These are phyloP conservation scores for Nothura maculosa DNA, from an alignment of 2,797 vertebrate genomes.

Conservation along the genomic window DNA sequence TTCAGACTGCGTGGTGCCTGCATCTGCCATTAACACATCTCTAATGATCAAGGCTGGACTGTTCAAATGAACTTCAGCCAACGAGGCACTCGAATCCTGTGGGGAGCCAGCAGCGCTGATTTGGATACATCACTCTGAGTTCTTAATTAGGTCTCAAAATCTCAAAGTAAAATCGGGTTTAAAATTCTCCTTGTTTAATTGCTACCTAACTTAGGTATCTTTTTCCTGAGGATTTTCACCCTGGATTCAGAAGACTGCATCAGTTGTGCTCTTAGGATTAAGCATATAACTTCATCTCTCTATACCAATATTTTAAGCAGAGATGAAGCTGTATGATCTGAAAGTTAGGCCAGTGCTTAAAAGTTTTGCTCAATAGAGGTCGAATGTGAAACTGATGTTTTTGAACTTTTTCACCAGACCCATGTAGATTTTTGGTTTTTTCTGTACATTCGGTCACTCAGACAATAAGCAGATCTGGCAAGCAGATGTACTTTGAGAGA, in stretches of 20 bases:
- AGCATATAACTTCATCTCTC: background rate
- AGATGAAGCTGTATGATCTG: background rate
- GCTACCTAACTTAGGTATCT: background rate
- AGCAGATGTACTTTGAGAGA: conserved; percentile 44
- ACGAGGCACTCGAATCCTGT: background rate
- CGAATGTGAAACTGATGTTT: background rate
- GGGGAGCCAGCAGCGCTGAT: conserved; percentile 21
- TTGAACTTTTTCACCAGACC: background rate
- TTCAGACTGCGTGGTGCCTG: background rate
- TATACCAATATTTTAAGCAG: background rate
- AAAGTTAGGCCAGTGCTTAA: background rate
- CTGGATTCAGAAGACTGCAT: background rate
- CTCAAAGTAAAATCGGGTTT: conserved; percentile 30
- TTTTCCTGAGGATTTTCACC: background rate
- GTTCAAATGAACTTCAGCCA: background rate
- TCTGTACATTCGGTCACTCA: background rate
- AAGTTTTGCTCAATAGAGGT: background rate
- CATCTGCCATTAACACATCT: background rate
- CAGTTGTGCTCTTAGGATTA: background rate
- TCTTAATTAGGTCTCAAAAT: conserved; percentile 58
- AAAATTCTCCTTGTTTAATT: conserved; percentile 24
- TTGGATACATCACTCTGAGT: background rate
- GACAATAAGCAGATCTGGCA: background rate
- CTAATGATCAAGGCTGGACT: conserved; percentile 41
- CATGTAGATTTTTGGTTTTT: background rate